Evolutionary conservation across 2,113 vertebrate genomes (phyloP).

Genomic region (Columba janthina): DNA sequence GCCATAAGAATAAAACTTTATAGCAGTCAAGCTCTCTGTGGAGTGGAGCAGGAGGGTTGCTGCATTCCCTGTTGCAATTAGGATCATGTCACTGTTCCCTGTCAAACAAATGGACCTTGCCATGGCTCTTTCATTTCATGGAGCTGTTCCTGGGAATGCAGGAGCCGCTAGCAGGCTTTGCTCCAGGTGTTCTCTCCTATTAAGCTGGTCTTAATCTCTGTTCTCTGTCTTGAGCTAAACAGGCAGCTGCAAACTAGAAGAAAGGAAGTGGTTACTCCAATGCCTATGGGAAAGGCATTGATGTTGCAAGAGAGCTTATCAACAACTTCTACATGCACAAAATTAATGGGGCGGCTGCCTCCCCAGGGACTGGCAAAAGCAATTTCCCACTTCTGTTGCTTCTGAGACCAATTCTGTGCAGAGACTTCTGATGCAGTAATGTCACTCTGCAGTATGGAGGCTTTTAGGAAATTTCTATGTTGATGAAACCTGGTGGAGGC

Average conservation of each 20-base stretch:
- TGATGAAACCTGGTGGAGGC: not conserved
- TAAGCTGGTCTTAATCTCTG: slow-evolving; percentile 64
- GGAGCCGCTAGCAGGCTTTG: slow-evolving; percentile 37
- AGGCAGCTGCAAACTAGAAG: slow-evolving; percentile 70
- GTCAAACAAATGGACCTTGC: slow-evolving; percentile 41
- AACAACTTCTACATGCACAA: slow-evolving; percentile 48
- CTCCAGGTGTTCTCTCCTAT: slow-evolving; percentile 60
- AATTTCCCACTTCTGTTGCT: slow-evolving; percentile 53
- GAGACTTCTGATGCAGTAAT: not conserved
- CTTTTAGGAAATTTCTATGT: not conserved
- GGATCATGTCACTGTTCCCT: slow-evolving; percentile 10
- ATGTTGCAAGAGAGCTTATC: slow-evolving; percentile 68
- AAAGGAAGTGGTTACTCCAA: slow-evolving; percentile 68
- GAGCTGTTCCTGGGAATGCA: slow-evolving; percentile 39
- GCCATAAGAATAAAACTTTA: slow-evolving; percentile 7
- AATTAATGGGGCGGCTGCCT: slow-evolving; percentile 46
- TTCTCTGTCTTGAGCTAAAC: slow-evolving; percentile 56
- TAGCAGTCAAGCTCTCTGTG: not conserved
- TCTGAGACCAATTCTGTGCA: not conserved
- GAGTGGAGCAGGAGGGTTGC: not conserved
- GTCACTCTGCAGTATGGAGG: not conserved
- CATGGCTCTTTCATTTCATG: slow-evolving; percentile 6
- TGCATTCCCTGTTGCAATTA: not conserved
- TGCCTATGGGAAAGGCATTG: slow-evolving; percentile 66
- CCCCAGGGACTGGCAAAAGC: not conserved